Base-by-base conservation (phyloP, 37 sponge, comb jelly and placozoan species). In the Aplysina aerophoba region DNA sequence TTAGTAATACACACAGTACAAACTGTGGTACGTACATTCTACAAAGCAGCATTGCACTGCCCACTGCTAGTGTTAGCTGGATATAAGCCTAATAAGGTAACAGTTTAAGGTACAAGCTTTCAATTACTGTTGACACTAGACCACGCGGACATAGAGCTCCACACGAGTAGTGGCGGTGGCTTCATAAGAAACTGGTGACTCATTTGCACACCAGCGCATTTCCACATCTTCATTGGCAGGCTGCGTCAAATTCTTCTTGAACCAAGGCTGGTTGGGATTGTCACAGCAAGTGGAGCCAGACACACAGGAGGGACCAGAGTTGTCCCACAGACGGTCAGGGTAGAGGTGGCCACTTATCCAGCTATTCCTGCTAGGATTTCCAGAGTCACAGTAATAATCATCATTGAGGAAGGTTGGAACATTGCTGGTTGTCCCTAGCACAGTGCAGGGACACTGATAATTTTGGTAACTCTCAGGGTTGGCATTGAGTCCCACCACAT, bases 401-500 rank as follows among this genome's bases (percentile, higher is more conserved):
- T 0, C 4, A 3, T 25, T 25, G 13, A 75, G 54, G 15, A 36
- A 36, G 4, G 25, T 50, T 3, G 50, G 50, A 37, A 44, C 53
- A 25, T 53, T 40, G 0, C 25, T 12, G 21, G 54, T 22, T 17
- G 50, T 50, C 13, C 71, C 71, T 31, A 1, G 17, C 14, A 12
- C 30, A 35, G 17, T 69, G 40, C 78, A 75, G n/a, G 78, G 78
- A 41, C 78, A 75, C n/a, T n/a, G n/a, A n/a, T n/a, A n/a, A n/a
- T n/a, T n/a, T n/a, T n/a, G n/a, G n/a, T n/a, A n/a, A n/a, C n/a
- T n/a, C n/a, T n/a, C n/a, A n/a, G n/a, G n/a, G n/a, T n/a, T n/a
- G n/a, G n/a, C n/a, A n/a, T n/a, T n/a, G n/a, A n/a, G n/a, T n/a
- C n/a, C n/a, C 0, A 75, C 37, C 1, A 50, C 38, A 15, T 75